Base-by-base conservation (phyloP, 2,888 invertebrate species). In the Epinotia nisella region DNA sequence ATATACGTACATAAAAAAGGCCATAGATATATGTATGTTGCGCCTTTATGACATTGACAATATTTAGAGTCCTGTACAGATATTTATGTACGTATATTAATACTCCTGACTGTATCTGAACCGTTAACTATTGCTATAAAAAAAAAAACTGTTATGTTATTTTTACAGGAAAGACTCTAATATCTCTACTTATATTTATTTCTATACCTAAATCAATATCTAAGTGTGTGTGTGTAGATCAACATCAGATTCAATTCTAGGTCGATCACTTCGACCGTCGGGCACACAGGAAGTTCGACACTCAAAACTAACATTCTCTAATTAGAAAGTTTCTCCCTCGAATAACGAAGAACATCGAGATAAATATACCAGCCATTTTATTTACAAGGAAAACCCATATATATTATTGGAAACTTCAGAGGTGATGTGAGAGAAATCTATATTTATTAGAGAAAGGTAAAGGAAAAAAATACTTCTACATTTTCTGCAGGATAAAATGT, bases 311-410 rank as follows among this genome's bases (percentile, higher is more conserved):
- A 75, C 71, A 64, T 69, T 58, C 70, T 65, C 67, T 71, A 75
- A 76, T 76, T 75, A 74, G 74, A 75, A 76, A 76, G 75, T 75
- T 76, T 45, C 39, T 56, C 67, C 55, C 66, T n/a, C 58, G 66
- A 73, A 64, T 64, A 59, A 58, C 35, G 55, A 35, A 60, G 64
- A 53, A 19, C 41, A 45, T 49, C 24, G 10, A 1, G 35, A 72
- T 72, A 49, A 68, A 72, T 72, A 68, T 72, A 68, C 68, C 21
- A 68, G 56, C 56, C 35, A 49, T 55, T 66, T 35, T 19, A 29
- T 72, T 61, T 61, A 72, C 71, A 67, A 61, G 61, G 67, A 72
- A 72, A 61, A 49, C 39, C 72, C 56, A 68, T 72, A 67, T 67
- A 68, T 61, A 68, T 62, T 68, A 64, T 67, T 35, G 35, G 53